Percentiles rank a stretch among this genome's conserved stretches.
Evolutionary conservation across 1,140 invertebrate genomes (phyloP).

Genomic region (Dendrolimus kikuchii): DNA sequence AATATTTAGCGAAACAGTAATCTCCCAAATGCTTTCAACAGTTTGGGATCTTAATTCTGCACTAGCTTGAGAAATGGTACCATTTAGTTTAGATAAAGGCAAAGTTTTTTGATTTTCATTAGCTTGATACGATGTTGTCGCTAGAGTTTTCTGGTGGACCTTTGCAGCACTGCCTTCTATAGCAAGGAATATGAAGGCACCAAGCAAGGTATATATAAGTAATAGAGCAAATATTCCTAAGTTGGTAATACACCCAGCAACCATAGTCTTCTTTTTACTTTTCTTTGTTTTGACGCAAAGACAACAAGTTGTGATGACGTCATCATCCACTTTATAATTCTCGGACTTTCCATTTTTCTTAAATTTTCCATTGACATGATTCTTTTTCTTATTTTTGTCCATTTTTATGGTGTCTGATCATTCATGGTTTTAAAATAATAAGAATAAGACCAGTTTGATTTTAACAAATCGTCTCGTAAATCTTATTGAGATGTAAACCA

Average conservation of each 20-base stretch:
- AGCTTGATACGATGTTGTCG: slow-evolving; percentile 72
- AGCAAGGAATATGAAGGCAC: slow-evolving; percentile 92
- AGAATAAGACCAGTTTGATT: slow-evolving; percentile 8
- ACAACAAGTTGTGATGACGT: slow-evolving; percentile 71
- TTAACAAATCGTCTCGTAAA: not conserved
- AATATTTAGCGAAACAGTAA: slow-evolving; percentile 94
- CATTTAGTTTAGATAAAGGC: slow-evolving; percentile 44
- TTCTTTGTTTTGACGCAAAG: slow-evolving; percentile 79
- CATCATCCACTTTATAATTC: slow-evolving; percentile 40
- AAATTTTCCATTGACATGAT: slow-evolving; percentile 52
- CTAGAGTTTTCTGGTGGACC: slow-evolving; percentile 77
- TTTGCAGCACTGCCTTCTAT: slow-evolving; percentile 85
- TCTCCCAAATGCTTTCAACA: slow-evolving; percentile 94
- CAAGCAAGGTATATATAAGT: slow-evolving; percentile 89
- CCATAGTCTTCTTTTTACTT: slow-evolving; percentile 76
- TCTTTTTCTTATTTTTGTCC: slow-evolving; percentile 65
- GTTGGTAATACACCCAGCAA: slow-evolving; percentile 86
- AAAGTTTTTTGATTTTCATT: slow-evolving; percentile 60
- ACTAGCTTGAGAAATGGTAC: slow-evolving; percentile 54
- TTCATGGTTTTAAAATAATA: slow-evolving; percentile 12
- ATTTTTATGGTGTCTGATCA: slow-evolving; percentile 32
- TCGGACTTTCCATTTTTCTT: slow-evolving; percentile 60
- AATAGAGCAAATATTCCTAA: slow-evolving; percentile 90
- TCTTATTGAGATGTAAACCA: slow-evolving; percentile 2
- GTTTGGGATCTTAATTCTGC: slow-evolving; percentile 76